These are phyloP conservation scores for Ennomos erosarius DNA, from an alignment of 2,888 invertebrate genomes.

Conservation along the genomic window DNA sequence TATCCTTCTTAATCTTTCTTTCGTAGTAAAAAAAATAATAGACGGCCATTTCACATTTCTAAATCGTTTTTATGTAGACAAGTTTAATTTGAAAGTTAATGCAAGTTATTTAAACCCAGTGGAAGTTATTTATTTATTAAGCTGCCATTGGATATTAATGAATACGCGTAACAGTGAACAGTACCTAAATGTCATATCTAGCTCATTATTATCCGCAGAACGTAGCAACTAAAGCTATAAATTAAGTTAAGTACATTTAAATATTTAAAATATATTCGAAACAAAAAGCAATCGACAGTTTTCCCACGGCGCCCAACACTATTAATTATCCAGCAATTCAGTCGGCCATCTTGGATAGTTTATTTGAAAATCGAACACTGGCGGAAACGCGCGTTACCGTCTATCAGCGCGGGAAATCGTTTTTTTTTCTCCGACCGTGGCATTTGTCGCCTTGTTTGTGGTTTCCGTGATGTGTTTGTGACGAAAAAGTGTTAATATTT, in stretches of 20 bases:
- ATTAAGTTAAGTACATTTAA: not conserved
- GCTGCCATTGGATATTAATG: too few species aligned
- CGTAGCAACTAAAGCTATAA: not conserved
- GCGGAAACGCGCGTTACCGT: slow-evolving; percentile 65
- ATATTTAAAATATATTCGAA: slow-evolving; percentile 13
- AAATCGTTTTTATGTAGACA: too few species aligned
- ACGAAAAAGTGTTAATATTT: not conserved
- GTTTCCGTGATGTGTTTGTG: slow-evolving; percentile 1
- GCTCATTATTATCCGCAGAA: too few species aligned
- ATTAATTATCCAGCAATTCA: slow-evolving; percentile 60
- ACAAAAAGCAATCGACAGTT: slow-evolving; percentile 47
- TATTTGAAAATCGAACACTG: slow-evolving; percentile 79
- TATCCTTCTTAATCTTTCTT: too few species aligned
- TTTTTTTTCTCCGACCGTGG: slow-evolving; percentile 26
- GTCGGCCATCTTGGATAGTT: slow-evolving; percentile 75
- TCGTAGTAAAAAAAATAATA: too few species aligned
- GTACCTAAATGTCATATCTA: too few species aligned
- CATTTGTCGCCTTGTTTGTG: not conserved
- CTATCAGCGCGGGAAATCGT: slow-evolving; percentile 55
- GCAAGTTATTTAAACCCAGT: too few species aligned
- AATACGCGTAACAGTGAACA: too few species aligned
- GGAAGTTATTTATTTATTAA: too few species aligned
- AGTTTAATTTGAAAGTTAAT: too few species aligned
- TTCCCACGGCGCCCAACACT: slow-evolving; percentile 54
- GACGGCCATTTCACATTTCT: too few species aligned